A percentile compares a stretch with the other conserved stretches of the same genome.
Evolutionary conservation across 2,797 vertebrate genomes (phyloP).

Genomic region (Chelon labrosus): DNA sequence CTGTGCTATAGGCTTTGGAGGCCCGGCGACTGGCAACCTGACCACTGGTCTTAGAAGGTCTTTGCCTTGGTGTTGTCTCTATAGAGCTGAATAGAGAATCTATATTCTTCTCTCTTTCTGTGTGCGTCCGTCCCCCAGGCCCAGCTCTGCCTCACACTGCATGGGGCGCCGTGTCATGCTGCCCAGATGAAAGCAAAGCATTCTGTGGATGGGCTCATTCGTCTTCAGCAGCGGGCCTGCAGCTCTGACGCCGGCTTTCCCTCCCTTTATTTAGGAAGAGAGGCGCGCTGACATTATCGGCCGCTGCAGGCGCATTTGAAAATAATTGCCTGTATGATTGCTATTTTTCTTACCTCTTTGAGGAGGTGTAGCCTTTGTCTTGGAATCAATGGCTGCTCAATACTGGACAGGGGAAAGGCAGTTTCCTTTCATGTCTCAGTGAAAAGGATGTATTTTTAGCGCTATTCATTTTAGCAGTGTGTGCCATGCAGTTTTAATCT

Average conservation of each 20-base stretch:
- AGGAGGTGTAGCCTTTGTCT: conserved; percentile 87
- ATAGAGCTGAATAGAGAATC: conserved; percentile 70
- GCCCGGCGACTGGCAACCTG: conserved; percentile 63
- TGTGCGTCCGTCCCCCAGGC: conserved; percentile 68
- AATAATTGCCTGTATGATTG: conserved; percentile 88
- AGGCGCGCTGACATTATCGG: conserved; percentile 85
- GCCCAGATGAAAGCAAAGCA: conserved; percentile 80
- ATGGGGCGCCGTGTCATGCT: conserved; percentile 77
- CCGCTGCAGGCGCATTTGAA: conserved; percentile 86
- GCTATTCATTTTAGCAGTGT: conserved; percentile 82
- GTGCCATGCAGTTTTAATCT: conserved; percentile 85
- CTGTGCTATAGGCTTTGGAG: conserved; percentile 59
- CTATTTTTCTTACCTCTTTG: conserved; percentile 86
- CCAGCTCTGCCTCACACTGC: conserved; percentile 72
- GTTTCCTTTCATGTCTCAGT: conserved; percentile 84
- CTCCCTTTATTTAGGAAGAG: conserved; percentile 82
- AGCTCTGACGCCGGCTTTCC: conserved; percentile 77
- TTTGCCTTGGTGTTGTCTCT: conserved; percentile 66
- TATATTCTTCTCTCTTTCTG: conserved; percentile 68
- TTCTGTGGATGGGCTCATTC: conserved; percentile 78
- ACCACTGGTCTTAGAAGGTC: conserved; percentile 70
- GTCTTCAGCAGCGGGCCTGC: conserved; percentile 78
- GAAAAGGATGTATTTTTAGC: conserved; percentile 86
- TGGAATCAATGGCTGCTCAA: conserved; percentile 86
- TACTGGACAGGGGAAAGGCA: conserved; percentile 86